Percentiles rank a stretch among this genome's conserved stretches.
These are phyloP conservation scores for Astreopora myriophthalma DNA, from an alignment of 64 coral and sea anemone genomes.

Conservation along the genomic window DNA sequence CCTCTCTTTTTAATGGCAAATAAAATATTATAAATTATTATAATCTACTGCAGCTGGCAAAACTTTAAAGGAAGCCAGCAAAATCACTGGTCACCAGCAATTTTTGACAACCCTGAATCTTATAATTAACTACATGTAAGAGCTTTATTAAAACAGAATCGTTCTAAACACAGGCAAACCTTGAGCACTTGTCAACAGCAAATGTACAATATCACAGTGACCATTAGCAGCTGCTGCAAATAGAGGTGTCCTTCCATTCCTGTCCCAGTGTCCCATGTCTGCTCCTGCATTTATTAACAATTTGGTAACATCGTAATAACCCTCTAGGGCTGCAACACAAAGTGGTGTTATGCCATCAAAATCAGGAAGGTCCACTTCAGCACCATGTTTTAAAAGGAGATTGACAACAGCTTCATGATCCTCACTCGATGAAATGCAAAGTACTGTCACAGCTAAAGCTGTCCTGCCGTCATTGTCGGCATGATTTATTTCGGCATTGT, in stretches of 20 bases:
- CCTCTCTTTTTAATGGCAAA: too few species aligned
- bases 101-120: too few species aligned
- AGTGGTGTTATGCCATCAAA: constrained; percentile 95
- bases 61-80: too few species aligned
- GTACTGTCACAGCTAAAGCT: constrained; percentile 87
- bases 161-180: constrained; percentile 31
- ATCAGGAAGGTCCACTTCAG: constrained; percentile 90
- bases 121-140: too few species aligned
- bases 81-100: too few species aligned
- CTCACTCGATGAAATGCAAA: constrained; percentile 76
- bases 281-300: constrained; percentile 79
- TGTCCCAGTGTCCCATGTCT: constrained; percentile 92
- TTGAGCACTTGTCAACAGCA: constrained; percentile 66
- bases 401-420: constrained; percentile 78
- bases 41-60: too few species aligned
- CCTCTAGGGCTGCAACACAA: constrained; percentile 89
- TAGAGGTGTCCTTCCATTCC: constrained; percentile 94
- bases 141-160: background rate
- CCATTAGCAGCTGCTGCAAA: constrained; percentile 95
- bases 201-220: constrained; percentile 73
- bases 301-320: constrained; percentile 80
- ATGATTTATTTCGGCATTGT: constrained; percentile 91
- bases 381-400: constrained; percentile 72
- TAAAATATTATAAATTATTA: too few species aligned
- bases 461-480: constrained; percentile 94